These are phyloP conservation scores for Pontoporia blainvillei DNA, from an alignment of 2,113 vertebrate species.

Conservation along the genomic window DNA sequence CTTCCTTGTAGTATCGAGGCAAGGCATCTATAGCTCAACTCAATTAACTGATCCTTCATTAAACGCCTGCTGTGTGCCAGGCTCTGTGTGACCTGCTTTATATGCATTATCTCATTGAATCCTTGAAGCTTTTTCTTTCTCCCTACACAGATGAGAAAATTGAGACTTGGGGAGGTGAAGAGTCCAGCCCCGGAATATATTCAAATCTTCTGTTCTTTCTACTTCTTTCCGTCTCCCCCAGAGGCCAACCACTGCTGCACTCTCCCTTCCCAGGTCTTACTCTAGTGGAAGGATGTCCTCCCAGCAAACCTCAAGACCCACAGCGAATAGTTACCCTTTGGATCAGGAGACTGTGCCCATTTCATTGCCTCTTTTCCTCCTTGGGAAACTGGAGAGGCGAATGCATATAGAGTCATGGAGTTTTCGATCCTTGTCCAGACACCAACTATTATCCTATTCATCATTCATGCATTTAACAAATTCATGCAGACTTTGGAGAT, in stretches of 20 bases:
- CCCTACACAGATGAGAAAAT: not conserved
- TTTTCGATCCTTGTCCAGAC: not conserved
- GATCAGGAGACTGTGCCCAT: not conserved
- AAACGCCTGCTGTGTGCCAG: not conserved
- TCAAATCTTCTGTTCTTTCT: not conserved
- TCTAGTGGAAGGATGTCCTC: not conserved
- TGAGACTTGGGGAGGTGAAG: not conserved
- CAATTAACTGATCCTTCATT: not conserved
- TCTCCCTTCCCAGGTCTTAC: not conserved
- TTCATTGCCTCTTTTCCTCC: not conserved
- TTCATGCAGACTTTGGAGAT: not conserved
- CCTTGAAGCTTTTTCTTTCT: not conserved
- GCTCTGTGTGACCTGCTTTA: not conserved
- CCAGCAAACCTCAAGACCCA: not conserved
- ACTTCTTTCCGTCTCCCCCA: not conserved
- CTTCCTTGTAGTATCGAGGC: not conserved
- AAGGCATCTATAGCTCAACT: not conserved
- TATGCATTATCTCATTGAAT: not conserved
- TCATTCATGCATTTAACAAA: not conserved
- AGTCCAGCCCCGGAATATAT: not conserved
- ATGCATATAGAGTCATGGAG: not conserved
- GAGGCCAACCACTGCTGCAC: not conserved
- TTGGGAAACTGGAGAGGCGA: not conserved
- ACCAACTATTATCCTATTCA: not conserved
- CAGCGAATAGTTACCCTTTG: not conserved